Evolutionary conservation across 2,888 invertebrate genomes (phyloP), one percentile per base, ranked within the genome.

Genomic region (Lasioglossum leucozonium): DNA sequence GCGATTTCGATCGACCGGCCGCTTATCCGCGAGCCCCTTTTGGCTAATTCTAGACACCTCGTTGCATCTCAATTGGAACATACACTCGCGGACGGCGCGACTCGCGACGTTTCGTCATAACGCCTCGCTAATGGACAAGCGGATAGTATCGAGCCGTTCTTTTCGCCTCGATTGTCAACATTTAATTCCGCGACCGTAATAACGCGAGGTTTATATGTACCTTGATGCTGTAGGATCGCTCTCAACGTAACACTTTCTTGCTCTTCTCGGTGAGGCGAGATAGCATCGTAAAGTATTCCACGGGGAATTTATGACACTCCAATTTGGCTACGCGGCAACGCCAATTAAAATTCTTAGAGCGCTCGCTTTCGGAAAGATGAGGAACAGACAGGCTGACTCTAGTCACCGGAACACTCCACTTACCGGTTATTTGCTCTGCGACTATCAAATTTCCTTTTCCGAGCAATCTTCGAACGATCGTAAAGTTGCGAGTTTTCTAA

Each of bases 1-100:
- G 22, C 37, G 82, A 62, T 26, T 40, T 55, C 26, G 71, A 80
- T 82, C 74, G 37, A 26, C 26, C 58, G 22, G 34, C 55, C 74
- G 71, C 51, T 71, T 74, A 76, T 76, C 65, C 58, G 42, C 47
- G 26, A 4, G 16, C 22, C 79, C 22, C 34, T 71, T 47, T 78
- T 72, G 79, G 44, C 40, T 80, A 77, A 34, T 58, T 30, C 37
- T 44, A 75, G 42, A 62, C 42, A 75, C 58, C 55, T 62, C 26
- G 58, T 42, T 30, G 58, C 37, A 75, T 75, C 62, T 30, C 42
- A 58, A 42, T 62, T 22, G 18, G 26, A 65, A 75, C 74, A 30
- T 8, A 30, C 8, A 51, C 26, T 2, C 11, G 26, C 5, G 8
- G 22, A 2, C 26, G 26, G 5, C 18, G n/a, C n/a, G n/a, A 51